Base-by-base conservation (phyloP, 2,797 vertebrate species). In the Gallirallus australis region DNA sequence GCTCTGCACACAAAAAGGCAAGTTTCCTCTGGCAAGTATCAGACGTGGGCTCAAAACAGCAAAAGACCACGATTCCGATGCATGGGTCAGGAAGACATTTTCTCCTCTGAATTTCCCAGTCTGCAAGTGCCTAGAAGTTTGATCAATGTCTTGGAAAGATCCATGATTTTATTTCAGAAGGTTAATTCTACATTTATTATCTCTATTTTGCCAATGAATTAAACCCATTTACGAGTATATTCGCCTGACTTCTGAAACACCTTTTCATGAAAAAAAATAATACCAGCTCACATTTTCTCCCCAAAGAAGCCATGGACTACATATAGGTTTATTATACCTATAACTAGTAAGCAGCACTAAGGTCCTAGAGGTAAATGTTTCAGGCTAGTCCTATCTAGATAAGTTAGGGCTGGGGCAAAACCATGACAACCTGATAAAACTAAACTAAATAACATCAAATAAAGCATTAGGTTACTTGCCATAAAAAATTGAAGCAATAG, bases 401-500 rank as follows among this genome's bases (percentile, higher is more conserved):
- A 45, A 45, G 18, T 45, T 45, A 45, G 9, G 42, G 42, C 42
- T 45, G 42, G 42, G 42, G 42, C 42, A 45, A 42, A 45, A 45
- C 42, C 42, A 45, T 10, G 42, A 45, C 42, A 45, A 86, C 9
- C 18, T 14, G 7, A 14, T 52, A 83, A 63, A 24, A 91, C 11
- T 66, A 92, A 93, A 70, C 64, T 9, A 93, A 92, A 59, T n/a
- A 77, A 52, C 56, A 84, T 64, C 15, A 93, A 94, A 89, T 63
- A 94, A 86, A 45, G 23, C 15, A 73, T 84, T 93, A 60, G 37
- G 39, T 54, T 92, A 91, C 79, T 90, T 94, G 70, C 70, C 52
- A 78, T 82, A 76, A 64, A 84, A 95, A 95, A 85, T 68, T 24
- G 64, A 92, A 90, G 75, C 42, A 87, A 45, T 93, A 94, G 86